Percentiles rank a stretch among this genome's conserved stretches.
Evolutionary conservation across 2,888 invertebrate genomes (phyloP).

Genomic region (Pasiphila rectangulata): DNA sequence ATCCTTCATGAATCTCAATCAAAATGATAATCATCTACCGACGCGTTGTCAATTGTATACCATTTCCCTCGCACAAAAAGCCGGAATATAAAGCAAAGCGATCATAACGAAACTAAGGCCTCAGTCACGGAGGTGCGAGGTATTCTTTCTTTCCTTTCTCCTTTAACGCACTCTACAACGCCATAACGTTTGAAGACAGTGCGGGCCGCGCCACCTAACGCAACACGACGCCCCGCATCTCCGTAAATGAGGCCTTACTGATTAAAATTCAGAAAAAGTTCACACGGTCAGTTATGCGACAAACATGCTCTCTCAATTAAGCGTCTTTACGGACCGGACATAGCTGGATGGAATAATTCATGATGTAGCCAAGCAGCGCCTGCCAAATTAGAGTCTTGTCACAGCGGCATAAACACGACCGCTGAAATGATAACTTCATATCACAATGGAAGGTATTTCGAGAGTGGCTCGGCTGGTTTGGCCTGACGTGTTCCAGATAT

Average conservation of each 20-base stretch:
- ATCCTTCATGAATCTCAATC: conserved; percentile 10
- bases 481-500: conserved; percentile 6
- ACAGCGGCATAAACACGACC: conserved; percentile 37
- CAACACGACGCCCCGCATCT: too few relatives aligned
- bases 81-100: conserved; percentile 31
- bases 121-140: too few relatives aligned
- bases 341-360: conserved; percentile 67
- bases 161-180: too few relatives aligned
- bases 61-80: conserved; percentile 19
- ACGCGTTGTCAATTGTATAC: conserved; percentile 16
- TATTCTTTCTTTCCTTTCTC: too few relatives aligned
- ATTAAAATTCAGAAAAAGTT: conserved; percentile 59
- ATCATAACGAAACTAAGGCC: conserved; percentile 28
- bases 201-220: too few relatives aligned
- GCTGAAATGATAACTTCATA: conserved; percentile 30
- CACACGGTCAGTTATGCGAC: conserved; percentile 62
- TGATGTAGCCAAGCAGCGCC: conserved; percentile 54
- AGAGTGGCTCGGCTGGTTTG: conserved; percentile 10
- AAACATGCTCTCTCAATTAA: conserved; percentile 74
- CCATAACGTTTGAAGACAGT: too few relatives aligned
- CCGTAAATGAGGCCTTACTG: too few relatives aligned
- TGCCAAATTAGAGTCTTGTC: conserved; percentile 48
- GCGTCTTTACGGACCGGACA: conserved; percentile 63
- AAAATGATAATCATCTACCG: conserved; percentile 2
- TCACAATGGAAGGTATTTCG: conserved; percentile 20